Evolutionary conservation across 2,113 vertebrate species (phyloP).

Genomic region (cattle (Bos taurus)): ARS-UCD2.0 NC_037340.1:3440501-3441000

Average conservation of each 20-base stretch:
- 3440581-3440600: neutral
- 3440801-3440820: neutral
- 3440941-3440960: neutral
- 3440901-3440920: neutral
- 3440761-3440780: neutral
- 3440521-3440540: neutral
- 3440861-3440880: neutral
- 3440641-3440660: neutral
- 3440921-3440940: neutral
- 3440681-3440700: neutral
- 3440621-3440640: neutral
- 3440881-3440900: neutral
- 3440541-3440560: neutral
- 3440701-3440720: neutral
- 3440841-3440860: neutral
- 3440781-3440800: neutral
- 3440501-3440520: neutral
- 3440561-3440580: neutral
- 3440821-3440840: neutral
- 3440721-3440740: neutral
- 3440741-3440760: neutral
- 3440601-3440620: neutral
- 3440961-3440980: neutral
- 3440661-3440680: neutral
- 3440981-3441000: neutral